Evolutionary conservation across 2,113 vertebrate species (phyloP), one percentile per base, ranked within the genome.

Genomic region (Sorex fumeus): DNA sequence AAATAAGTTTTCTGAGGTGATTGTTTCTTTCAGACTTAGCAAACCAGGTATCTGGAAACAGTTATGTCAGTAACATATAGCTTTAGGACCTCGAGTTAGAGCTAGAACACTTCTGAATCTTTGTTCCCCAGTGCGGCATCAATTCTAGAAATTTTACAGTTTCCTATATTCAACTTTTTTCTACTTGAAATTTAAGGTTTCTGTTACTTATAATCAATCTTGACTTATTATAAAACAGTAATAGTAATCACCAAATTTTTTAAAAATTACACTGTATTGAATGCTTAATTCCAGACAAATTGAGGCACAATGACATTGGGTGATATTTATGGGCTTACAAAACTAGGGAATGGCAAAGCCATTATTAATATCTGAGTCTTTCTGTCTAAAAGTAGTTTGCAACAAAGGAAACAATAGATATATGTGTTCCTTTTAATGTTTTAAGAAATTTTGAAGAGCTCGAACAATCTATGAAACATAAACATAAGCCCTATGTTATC

Each of bases 171-270:
- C 80, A 93, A 62, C 91, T 34, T 2, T 3, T 45, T 53, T 88
- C 66, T 91, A 34, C 62, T 69, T 87, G 40, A 90, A 94, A 91
- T 66, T 25, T 64, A 64, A 67, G 32, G 19, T 91, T 83, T 72
- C 28, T 75, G 15, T 84, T 62, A 8, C n/a, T 32, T 76, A 7
- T 4, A 32, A 13, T 78, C 34, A 90, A 36, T 36, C 3, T 50
- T 69, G 69, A 87, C 64, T 60, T 16, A 50, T 57, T 53, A 82
- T 12, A 30, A 69, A 91, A 94, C 9, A 78, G 3, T 67, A 77
- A 57, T 88, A 90, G 25, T 4, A 70, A 43, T 6, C 47, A 85
- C 3, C 7, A 53, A 4, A 87, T 80, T 53, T 8, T 3, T 66
- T 53, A 57, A 87, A 12, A 76, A 8, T 80, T 91, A 87, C n/a